Evolutionary conservation across 2,797 vertebrate species (phyloP), one percentile per base, ranked within the genome.

Genomic region (Eulemur coronatus): DNA sequence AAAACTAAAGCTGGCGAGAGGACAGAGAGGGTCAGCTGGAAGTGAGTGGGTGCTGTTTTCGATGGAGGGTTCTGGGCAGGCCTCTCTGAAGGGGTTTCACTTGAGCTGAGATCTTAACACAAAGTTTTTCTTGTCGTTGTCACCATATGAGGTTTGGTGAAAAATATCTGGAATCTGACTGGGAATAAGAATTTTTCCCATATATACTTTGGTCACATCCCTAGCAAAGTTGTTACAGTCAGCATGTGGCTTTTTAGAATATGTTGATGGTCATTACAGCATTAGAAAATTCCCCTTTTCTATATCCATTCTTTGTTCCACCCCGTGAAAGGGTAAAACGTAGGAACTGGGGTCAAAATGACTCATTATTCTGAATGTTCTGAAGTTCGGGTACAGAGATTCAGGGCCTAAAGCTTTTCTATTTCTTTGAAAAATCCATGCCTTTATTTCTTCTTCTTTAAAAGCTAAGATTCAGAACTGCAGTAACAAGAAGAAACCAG

Each of bases 381-480:
- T 55, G 61, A 84, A 24, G 12, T 94, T 76, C 52, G 92, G 35
- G 15, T 79, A 24, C 35, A 30, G 73, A 78, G 28, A 91, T 67
- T 72, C 17, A 59, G 26, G 20, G 20, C 30, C 55, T 52, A 55
- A 67, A 84, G 26, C 41, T 93, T 95, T 90, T 75, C 18, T 46
- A 67, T 94, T 87, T 91, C 26, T 82, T 91, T 91, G n/a, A 52
- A 82, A 91, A 95, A 52, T 26, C 6, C 5, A 22, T 14, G 24
- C 72, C 30, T 87, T 86, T 84, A 59, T 93, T 57, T 67, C 10
- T 57, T 94, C 10, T 57, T 65, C 57, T 35, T 95, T 43, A n/a
- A 89, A 96, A 48, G 13, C 72, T 72, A 76, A 88, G 18, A 67
- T 67, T 95, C 52, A 92, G 72, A 93, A 61, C 26, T 92, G n/a